A percentile compares a stretch with the other conserved stretches of the same genome.
Evolutionary conservation across 2,797 vertebrate genomes (phyloP).

Genomic region (Brachyalestes nurse): DNA sequence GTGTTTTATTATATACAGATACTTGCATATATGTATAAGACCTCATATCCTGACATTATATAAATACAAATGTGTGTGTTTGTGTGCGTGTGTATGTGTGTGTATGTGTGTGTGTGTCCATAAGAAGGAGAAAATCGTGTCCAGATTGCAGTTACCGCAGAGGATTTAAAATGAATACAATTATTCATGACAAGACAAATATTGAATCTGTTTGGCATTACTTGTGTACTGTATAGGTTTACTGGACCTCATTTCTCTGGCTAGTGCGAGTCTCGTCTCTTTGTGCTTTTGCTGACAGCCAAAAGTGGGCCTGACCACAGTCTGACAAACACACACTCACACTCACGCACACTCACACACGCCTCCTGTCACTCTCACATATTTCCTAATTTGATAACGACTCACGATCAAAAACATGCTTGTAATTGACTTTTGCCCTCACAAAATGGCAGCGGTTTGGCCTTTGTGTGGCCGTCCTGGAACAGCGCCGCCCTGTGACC

Average conservation of each 20-base stretch:
- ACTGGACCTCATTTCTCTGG: slow-evolving; percentile 4
- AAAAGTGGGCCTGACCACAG: slow-evolving; percentile 53
- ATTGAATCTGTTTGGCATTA: slow-evolving; percentile 47
- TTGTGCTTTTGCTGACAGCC: slow-evolving; percentile 23
- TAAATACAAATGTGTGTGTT: background rate
- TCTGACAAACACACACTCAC: slow-evolving; percentile 22
- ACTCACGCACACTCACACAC: slow-evolving; percentile 4
- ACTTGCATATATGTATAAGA: too few species aligned
- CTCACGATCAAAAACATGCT: slow-evolving; percentile 52
- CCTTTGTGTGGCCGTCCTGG: slow-evolving; percentile 51
- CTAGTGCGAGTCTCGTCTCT: background rate
- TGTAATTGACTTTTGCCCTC: slow-evolving; percentile 55
- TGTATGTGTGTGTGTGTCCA: slow-evolving; percentile 8
- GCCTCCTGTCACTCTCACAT: slow-evolving; percentile 40
- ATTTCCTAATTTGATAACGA: slow-evolving; percentile 60
- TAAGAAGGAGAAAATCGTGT: slow-evolving; percentile 34
- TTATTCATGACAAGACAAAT: slow-evolving; percentile 27
- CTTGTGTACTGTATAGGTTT: slow-evolving; percentile 10
- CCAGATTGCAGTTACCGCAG: slow-evolving; percentile 20
- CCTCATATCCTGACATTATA: background rate
- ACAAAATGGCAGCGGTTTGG: slow-evolving; percentile 51
- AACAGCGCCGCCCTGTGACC: slow-evolving; percentile 57
- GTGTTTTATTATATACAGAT: too few species aligned
- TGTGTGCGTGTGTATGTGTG: too few species aligned
- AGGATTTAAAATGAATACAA: slow-evolving; percentile 21